These are phyloP conservation scores for Casuarius casuarius DNA, from an alignment of 2,113 vertebrate genomes.

Conservation along the genomic window DNA sequence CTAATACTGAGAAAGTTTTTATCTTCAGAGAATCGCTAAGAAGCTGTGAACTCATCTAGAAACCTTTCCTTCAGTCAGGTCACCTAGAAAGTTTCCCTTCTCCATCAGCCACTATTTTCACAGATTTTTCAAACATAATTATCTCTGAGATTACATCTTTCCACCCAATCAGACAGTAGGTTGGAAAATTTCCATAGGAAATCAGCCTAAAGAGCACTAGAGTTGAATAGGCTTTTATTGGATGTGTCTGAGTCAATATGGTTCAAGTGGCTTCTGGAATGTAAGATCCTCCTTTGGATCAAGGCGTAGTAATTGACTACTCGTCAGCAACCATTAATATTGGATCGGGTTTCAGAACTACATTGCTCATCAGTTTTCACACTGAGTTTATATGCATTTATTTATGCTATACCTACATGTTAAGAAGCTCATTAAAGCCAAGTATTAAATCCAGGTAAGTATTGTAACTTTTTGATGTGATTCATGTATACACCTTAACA, in stretches of 20 bases:
- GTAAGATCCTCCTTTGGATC: not conserved
- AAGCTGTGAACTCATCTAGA: slow-evolving; percentile 13
- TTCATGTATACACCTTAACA: not conserved
- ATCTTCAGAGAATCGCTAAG: not conserved
- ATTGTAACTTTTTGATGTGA: not conserved
- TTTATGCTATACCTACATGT: not conserved
- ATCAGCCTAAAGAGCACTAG: slow-evolving; percentile 11
- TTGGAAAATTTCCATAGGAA: slow-evolving; percentile 23
- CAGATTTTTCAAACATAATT: not conserved
- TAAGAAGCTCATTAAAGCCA: not conserved
- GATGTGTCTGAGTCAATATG: slow-evolving; percentile 28
- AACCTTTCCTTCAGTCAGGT: not conserved
- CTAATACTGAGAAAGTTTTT: slow-evolving; percentile 1
- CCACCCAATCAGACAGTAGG: not conserved
- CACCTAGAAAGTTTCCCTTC: not conserved
- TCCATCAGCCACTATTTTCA: not conserved
- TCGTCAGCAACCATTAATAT: not conserved
- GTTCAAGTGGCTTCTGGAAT: slow-evolving; percentile 20
- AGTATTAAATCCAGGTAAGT: not conserved
- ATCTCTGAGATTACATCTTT: not conserved
- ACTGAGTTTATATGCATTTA: not conserved
- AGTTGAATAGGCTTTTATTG: slow-evolving; percentile 23
- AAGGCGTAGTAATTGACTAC: not conserved
- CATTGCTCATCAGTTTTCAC: not conserved
- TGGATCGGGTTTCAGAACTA: not conserved